phyloP scores from a whole-genome alignment of 2,888 invertebrate genomes.

The Brachycybe producta region DNA sequence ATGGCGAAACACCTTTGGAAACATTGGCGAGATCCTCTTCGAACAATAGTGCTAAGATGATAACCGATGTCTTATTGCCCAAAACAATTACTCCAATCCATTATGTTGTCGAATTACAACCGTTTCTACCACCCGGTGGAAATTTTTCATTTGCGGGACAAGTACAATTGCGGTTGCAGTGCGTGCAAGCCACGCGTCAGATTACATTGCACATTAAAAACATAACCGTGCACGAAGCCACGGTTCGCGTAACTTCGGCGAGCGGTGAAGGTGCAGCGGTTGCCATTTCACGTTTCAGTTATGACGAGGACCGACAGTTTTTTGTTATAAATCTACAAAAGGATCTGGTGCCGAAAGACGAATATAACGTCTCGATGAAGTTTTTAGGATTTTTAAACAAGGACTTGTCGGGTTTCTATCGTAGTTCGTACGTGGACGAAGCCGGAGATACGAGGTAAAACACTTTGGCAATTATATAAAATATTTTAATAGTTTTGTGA shows the following conservation, averaged over 20 bases:
- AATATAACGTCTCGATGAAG: slow-evolving; percentile 53
- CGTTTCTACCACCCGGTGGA: slow-evolving; percentile 51
- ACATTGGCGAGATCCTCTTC: background rate
- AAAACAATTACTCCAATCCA: slow-evolving; percentile 50
- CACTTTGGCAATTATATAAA: too few species aligned
- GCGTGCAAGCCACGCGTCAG: slow-evolving; percentile 47
- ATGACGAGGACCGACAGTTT: slow-evolving; percentile 9
- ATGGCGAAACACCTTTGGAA: background rate
- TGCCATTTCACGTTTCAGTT: slow-evolving; percentile 1
- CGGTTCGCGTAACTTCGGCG: slow-evolving; percentile 31
- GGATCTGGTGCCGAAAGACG: slow-evolving; percentile 37
- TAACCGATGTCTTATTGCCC: slow-evolving; percentile 44
- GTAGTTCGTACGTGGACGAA: slow-evolving; percentile 58
- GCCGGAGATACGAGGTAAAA: slow-evolving; percentile 44
- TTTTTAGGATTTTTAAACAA: slow-evolving; percentile 61
- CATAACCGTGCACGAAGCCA: slow-evolving; percentile 47
- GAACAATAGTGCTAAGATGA: background rate
- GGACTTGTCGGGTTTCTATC: slow-evolving; percentile 64
- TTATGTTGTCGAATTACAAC: slow-evolving; percentile 56
- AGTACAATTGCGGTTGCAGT: slow-evolving; percentile 41
- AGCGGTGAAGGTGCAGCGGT: slow-evolving; percentile 1
- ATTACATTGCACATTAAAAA: slow-evolving; percentile 63
- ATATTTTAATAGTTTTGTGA: too few species aligned
- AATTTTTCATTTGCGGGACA: slow-evolving; percentile 59
- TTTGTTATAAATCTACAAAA: slow-evolving; percentile 6